Base-by-base conservation (phyloP, 2,888 invertebrate genomes). In the Cerceris ruficornis region DNA sequence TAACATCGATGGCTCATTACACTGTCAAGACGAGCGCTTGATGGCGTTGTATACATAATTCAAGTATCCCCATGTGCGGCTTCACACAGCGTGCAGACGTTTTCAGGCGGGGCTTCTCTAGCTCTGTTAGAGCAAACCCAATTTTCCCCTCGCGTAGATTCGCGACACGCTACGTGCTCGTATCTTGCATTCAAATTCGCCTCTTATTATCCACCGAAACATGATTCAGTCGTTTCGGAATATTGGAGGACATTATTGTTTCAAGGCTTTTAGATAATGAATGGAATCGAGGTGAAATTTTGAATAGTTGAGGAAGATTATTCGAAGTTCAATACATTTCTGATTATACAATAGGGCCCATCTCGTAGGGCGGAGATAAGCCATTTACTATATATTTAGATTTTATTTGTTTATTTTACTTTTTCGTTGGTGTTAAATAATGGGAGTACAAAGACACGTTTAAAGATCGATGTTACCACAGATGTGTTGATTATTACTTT, bases 1-100 rank as follows among this genome's bases (percentile, higher is more conserved):
- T 68, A 77, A 70, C 81, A 81, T 82, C 81, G 81, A 82, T 79
- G 69, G 77, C 82, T 79, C 76, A 71, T 82, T 82, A 79, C 69
- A 62, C 61, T 71, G 64, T 60, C 78, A 75, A 78, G 72, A 71
- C 67, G 77, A 49, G 13, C 60, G 64, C 55, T 62, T 59, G 78
- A 71, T 70, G 54, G 41, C 67, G 60, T 67, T 79, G 49, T 82
- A 82, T 82, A 82, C 75, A 79, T 82, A 73, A 82, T 82, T 81
- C 79, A 81, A 69, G 70, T 79, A 76, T 69, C 66, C 73, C 70
- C 66, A 57, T 66, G 66, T 71, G 78, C 50, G 78, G 82, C 81
- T 81, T 82, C 82, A 7, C 55, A 28, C 52, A 59, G 57, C 71
- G 54, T 49, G 74, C 71, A 75, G 77, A 81, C 81, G 64, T 77